Evolutionary conservation across 2,113 vertebrate species (phyloP).

Genomic region (Muntiacus reevesi): DNA sequence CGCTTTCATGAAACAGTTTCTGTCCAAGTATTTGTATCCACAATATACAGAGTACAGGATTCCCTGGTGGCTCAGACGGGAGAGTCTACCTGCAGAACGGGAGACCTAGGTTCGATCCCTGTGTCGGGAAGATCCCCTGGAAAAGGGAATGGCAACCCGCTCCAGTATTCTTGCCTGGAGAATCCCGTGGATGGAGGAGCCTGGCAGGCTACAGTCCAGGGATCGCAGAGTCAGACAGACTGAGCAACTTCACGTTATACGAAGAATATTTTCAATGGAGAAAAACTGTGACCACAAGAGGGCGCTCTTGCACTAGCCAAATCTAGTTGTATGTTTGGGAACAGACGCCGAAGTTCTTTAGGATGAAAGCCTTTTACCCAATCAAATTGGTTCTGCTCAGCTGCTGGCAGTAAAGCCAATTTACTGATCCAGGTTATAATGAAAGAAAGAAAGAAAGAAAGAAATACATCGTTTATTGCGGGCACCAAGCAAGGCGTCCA

Average conservation of each 20-base stretch:
- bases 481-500: neutral
- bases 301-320: neutral
- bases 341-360: neutral
- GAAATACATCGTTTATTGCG: neutral
- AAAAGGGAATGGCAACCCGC: neutral
- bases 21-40: neutral
- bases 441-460: neutral
- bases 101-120: neutral
- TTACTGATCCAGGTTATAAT: neutral
- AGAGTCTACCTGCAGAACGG: neutral
- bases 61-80: too few species aligned
- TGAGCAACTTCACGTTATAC: neutral
- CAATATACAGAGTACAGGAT: neutral
- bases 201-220: neutral
- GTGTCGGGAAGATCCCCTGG: neutral
- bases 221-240: neutral
- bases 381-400: neutral
- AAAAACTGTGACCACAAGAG: neutral
- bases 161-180: neutral
- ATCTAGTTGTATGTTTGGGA: neutral
- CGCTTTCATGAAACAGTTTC: neutral
- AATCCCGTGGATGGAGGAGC: neutral
- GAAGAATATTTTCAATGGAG: neutral
- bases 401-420: neutral
- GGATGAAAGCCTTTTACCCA: neutral